phyloP scores from a whole-genome alignment of 2,888 invertebrate genomes.

The Boloria selene region DNA sequence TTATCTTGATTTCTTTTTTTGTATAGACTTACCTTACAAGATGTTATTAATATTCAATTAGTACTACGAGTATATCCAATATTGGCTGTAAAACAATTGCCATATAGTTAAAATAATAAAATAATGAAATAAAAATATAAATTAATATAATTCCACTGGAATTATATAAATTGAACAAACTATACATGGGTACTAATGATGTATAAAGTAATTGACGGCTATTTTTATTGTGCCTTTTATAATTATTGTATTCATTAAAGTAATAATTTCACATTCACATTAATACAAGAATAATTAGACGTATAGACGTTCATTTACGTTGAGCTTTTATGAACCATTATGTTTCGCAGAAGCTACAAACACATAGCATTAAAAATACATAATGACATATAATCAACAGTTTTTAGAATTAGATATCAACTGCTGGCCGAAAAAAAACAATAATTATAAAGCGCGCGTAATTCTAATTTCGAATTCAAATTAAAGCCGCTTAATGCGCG shows the following conservation, averaged over 20 bases:
- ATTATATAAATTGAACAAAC: too few relatives aligned
- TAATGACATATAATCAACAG: constrained; percentile 61
- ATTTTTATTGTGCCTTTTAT: constrained; percentile 6
- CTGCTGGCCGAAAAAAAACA: constrained; percentile 73
- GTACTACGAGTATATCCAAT: too few relatives aligned
- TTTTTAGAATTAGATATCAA: constrained; percentile 74
- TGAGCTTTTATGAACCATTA: constrained; percentile 23
- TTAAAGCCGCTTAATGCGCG: constrained; percentile 83
- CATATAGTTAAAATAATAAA: too few relatives aligned
- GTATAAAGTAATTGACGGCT: constrained; percentile 11
- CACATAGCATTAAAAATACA: constrained; percentile 47
- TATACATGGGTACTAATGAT: constrained; percentile 3
- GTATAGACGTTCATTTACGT: constrained; percentile 16
- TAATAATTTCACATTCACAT: constrained; percentile 20
- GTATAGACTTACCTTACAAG: too few relatives aligned
- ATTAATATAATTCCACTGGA: too few relatives aligned
- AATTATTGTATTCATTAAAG: constrained; percentile 17
- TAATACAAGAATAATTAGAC: constrained; percentile 21
- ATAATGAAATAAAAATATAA: too few relatives aligned
- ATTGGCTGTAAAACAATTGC: too few relatives aligned
- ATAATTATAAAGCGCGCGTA: constrained; percentile 83
- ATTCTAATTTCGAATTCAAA: constrained; percentile 83
- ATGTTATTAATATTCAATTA: too few relatives aligned
- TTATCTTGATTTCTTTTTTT: too few relatives aligned
- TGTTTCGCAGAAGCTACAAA: constrained; percentile 36